Conservation (phyloP, 2,888 invertebrate genomes). For the Cephus pygmeus region DNA sequence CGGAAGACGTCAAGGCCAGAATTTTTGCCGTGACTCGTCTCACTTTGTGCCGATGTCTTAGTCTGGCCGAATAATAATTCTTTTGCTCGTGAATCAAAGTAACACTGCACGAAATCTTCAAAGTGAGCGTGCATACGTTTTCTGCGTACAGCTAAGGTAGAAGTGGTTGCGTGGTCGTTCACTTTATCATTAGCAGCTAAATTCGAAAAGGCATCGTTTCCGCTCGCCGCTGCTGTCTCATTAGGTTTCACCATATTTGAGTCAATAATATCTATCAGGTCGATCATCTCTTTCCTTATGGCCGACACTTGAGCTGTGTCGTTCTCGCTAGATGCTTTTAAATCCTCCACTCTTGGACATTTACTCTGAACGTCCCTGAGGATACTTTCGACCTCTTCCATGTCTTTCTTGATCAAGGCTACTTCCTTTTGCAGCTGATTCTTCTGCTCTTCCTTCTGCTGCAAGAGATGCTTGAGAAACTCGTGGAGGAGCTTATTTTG, state of each 20-base stretch:
- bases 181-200: slow-evolving; percentile 44
- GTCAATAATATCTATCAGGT: slow-evolving; percentile 70
- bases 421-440: slow-evolving; percentile 78
- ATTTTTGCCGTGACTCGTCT: slow-evolving; percentile 47
- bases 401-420: slow-evolving; percentile 79
- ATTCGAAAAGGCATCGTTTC: slow-evolving; percentile 35
- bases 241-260: slow-evolving; percentile 63
- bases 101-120: slow-evolving; percentile 89
- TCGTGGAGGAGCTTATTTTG: slow-evolving; percentile 86
- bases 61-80: slow-evolving; percentile 74
- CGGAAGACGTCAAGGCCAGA: slow-evolving; percentile 81
- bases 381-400: slow-evolving; percentile 77
- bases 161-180: slow-evolving; percentile 43
- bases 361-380: slow-evolving; percentile 71
- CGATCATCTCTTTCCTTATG: slow-evolving; percentile 70
- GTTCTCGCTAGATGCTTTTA: slow-evolving; percentile 66
- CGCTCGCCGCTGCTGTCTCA: slow-evolving; percentile 33
- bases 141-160: slow-evolving; percentile 76
- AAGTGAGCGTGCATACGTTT: slow-evolving; percentile 86
- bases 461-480: slow-evolving; percentile 81
- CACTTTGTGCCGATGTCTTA: slow-evolving; percentile 44
- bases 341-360: slow-evolving; percentile 71
- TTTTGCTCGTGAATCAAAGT: slow-evolving; percentile 81
- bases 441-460: slow-evolving; percentile 77
- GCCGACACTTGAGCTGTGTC: slow-evolving; percentile 69